Conservation (phyloP, 2,113 vertebrate genomes). For the Mirza zaza region DNA sequence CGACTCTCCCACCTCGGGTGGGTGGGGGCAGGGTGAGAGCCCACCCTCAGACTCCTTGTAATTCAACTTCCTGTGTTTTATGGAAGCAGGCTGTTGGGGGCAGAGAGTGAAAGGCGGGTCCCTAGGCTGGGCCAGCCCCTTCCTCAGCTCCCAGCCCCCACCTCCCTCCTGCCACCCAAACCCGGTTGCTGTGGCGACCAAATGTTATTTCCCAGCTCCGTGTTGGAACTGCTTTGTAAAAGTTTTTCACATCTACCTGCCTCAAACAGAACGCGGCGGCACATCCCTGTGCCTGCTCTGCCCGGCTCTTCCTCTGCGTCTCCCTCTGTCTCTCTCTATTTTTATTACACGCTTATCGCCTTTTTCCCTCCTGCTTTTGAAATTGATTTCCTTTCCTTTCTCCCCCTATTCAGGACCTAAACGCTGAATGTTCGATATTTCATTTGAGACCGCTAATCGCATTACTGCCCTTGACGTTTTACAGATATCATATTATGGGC, state of each 20-base stretch:
- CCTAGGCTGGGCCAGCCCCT: constrained; percentile 77
- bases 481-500: constrained; percentile 94
- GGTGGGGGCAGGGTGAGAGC: constrained; percentile 85
- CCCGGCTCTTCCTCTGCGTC: constrained; percentile 78
- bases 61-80: constrained; percentile 92
- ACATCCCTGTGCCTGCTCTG: constrained; percentile 20
- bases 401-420: constrained; percentile 90
- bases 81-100: constrained; percentile 87
- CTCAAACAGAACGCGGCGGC: neutral
- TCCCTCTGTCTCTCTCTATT: constrained; percentile 84
- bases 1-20: constrained; percentile 88
- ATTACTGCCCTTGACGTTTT: constrained; percentile 94
- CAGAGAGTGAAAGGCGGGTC: constrained; percentile 81
- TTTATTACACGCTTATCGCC: constrained; percentile 90
- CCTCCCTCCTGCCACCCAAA: constrained; percentile 74
- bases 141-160: constrained; percentile 65
- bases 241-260: constrained; percentile 73
- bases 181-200: constrained; percentile 84
- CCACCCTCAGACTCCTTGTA: constrained; percentile 91
- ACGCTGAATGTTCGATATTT: constrained; percentile 93
- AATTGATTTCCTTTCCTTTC: constrained; percentile 93
- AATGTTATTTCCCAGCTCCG: constrained; percentile 84
- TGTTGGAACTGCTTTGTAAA: constrained; percentile 77
- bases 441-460: constrained; percentile 93
- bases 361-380: constrained; percentile 90